Base-by-base conservation (phyloP, 2,888 invertebrate genomes). In the Cybosia mesomella region DNA sequence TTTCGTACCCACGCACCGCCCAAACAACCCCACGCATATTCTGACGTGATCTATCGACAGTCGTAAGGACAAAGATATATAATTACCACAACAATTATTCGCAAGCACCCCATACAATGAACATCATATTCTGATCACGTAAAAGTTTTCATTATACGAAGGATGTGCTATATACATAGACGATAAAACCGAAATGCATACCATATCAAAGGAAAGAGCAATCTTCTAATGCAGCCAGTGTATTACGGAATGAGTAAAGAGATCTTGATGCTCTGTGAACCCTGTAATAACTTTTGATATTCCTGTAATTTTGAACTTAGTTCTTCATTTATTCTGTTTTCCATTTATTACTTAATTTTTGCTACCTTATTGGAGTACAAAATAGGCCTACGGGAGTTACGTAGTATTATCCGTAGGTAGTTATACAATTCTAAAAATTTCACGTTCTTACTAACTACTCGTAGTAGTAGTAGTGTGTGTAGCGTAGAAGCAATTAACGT, bases 201-300 rank as follows among this genome's bases (percentile, higher is more conserved):
- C 49, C 49, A 49, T 49, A 49, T 49, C 71, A 77, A 66, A 77
- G 74, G 77, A 72, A 70, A 67, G 74, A 74, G 77, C 71, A 78
- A 80, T 77, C 74, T 77, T 77, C 72, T 77, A 77, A 77, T 74
- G 77, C 77, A 77, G 70, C 63, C 70, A 65, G 68, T 70, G 58
- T 68, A 78, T 72, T 74, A 70, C 36, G 63, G 69, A 68, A 72
- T 72, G 72, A 79, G 67, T 74, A 69, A 74, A 61, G 59, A 68
- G 73, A 39, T 76, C n/a, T 64, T 68, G 49, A 49, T 49, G 49
- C 49, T 49, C 49, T 18, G 49, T 49, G 67, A 79, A 64, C 57
- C 39, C 21, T 36, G 39, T n/a, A 64, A 36, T 55, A 64, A 55
- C 36, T 24, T 63, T n/a, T 54, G 34, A 24, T 49, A 49, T 49